Evolutionary conservation across 2,113 vertebrate genomes (phyloP), one percentile per base, ranked within the genome.

Genomic region (Phrynosoma blainvillii): DNA sequence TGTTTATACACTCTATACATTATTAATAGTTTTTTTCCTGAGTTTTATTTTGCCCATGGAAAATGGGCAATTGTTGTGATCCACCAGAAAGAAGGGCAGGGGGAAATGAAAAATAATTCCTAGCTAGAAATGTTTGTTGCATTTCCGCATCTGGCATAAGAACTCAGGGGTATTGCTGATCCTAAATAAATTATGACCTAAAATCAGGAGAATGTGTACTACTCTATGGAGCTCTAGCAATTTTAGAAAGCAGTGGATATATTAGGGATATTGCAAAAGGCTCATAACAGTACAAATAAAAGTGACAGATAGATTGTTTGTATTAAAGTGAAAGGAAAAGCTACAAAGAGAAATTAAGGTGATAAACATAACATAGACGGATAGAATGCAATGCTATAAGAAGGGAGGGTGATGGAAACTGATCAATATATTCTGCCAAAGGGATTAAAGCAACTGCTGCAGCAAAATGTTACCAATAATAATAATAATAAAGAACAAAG

Each of bases 311-410:
- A 80, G 73, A 90, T 92, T 77, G 42, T 84, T 80, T 13, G 18
- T 90, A 89, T 86, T 89, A 83, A 79, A 93, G 78, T 36, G 27
- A 27, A 36, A 65, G 6, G 70, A 85, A 81, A 89, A 80, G 14
- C 42, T 89, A 16, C 68, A 85, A 93, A 36, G 89, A 93, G 78
- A 94, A 93, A 91, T 82, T 76, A 62, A 84, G 90, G 73, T 89
- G n/a, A 3, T 92, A 82, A 91, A 88, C 0, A 0, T 74, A 81
- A 87, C 78, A 87, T 89, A 82, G 16, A 81, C 79, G 92, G 84
- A 82, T 77, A 88, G 92, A 91, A 71, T 42, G 71, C 85, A 73
- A 86, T 83, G 62, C 74, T 82, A 80, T 85, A 54, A 79, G 54
- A 62, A 81, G 6, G 16, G 13, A 70, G 59, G 54, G 90, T 89